Percentiles rank a stretch among this genome's conserved stretches.
phyloP scores from a whole-genome alignment of 2,797 vertebrate species.

The Onychomys arenicola region DNA sequence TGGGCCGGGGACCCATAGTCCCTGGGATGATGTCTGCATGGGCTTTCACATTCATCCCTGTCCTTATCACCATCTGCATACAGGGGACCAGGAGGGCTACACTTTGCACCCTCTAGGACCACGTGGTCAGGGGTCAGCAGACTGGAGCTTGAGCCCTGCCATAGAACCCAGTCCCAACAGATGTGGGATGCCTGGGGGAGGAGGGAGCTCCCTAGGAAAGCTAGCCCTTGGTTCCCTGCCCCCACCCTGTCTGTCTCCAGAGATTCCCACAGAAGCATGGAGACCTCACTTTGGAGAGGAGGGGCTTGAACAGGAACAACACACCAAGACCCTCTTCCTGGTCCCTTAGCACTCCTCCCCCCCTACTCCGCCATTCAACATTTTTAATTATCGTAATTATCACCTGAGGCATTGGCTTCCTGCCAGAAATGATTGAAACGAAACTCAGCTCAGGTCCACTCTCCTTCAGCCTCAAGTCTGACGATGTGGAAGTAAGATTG shows the following conservation, averaged over 20 bases:
- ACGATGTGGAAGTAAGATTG: background rate
- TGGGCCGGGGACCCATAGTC: background rate
- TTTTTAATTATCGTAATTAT: conserved; percentile 87
- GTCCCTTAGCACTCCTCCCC: conserved; percentile 58
- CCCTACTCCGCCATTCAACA: conserved; percentile 71
- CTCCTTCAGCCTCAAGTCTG: background rate
- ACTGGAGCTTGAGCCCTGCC: background rate
- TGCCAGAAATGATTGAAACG: conserved; percentile 84
- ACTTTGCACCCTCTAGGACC: background rate
- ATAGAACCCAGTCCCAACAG: background rate
- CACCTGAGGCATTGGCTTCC: conserved; percentile 83
- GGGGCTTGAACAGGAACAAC: conserved; percentile 65
- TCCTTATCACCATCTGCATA: background rate
- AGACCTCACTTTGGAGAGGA: conserved; percentile 1
- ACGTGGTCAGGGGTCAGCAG: accelerated
- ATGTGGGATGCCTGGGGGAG: background rate
- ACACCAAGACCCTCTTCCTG: background rate
- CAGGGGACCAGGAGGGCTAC: background rate
- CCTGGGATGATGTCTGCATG: background rate
- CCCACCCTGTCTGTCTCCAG: background rate
- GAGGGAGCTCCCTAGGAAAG: background rate
- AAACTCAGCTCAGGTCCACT: conserved; percentile 63
- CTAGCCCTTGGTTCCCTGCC: background rate
- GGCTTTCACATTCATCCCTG: background rate
- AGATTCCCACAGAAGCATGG: conserved; percentile 50